phyloP scores from a whole-genome alignment of 1,140 invertebrate species.

The Orchestia grillus region DNA sequence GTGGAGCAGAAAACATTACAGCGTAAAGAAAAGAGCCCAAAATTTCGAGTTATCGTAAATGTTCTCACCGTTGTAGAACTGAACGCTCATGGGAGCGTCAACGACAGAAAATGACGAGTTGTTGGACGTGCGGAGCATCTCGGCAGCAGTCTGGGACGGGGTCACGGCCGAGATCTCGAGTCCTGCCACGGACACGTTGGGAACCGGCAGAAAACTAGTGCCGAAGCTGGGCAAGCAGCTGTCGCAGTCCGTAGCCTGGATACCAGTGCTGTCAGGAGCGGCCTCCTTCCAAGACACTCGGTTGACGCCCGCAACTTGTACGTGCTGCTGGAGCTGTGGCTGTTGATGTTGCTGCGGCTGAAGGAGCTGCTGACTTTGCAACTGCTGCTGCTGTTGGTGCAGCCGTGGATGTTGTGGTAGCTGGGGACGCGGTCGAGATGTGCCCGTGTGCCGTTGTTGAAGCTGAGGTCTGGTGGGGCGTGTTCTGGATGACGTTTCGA shows the following conservation, averaged over 20 bases:
- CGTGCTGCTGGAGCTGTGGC: neutral
- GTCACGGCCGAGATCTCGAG: constrained; percentile 14
- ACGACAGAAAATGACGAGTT: neutral
- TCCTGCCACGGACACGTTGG: constrained; percentile 25
- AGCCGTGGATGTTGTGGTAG: neutral
- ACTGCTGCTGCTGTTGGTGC: neutral
- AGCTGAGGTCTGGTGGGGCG: neutral
- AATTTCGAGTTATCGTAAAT: neutral
- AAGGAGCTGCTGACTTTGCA: neutral
- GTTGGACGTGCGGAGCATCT: constrained; percentile 9
- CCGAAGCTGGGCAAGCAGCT: neutral
- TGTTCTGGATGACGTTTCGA: neutral
- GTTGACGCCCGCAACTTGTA: neutral
- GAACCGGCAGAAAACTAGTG: neutral
- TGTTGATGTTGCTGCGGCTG: constrained; percentile 3
- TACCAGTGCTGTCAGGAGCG: neutral
- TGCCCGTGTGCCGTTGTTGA: neutral
- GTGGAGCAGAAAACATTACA: neutral
- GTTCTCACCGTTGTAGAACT: constrained; percentile 1
- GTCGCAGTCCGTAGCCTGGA: neutral
- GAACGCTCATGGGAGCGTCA: constrained; percentile 21
- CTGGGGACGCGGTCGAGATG: neutral
- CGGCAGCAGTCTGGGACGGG: neutral
- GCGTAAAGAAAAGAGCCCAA: neutral
- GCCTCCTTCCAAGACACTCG: neutral